Percentiles rank a stretch among this genome's conserved stretches.
phyloP scores from a whole-genome alignment of 2,113 vertebrate species.

The Micronycteris hirsuta region DNA sequence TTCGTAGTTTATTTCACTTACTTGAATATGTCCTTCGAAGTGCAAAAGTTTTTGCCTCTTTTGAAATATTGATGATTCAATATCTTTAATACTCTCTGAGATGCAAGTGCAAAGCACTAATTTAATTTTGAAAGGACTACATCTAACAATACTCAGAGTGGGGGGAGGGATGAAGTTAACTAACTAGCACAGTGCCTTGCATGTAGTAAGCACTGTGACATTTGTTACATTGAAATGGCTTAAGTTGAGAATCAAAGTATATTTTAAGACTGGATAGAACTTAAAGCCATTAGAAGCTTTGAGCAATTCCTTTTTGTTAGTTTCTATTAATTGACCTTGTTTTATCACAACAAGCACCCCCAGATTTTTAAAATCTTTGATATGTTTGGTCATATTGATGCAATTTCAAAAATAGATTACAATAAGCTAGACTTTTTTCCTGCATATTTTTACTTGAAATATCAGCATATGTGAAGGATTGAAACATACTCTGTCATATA shows the following conservation, averaged over 20 bases:
- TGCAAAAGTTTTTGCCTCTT: neutral
- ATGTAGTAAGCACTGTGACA: neutral
- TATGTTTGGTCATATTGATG: neutral
- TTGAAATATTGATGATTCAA: constrained; percentile 61
- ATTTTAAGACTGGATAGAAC: neutral
- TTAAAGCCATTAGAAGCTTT: neutral
- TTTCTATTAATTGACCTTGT: neutral
- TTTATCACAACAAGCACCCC: neutral
- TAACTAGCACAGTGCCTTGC: neutral
- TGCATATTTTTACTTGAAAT: neutral
- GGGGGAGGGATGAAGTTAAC: neutral
- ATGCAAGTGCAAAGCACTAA: constrained; percentile 50
- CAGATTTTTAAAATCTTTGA: neutral
- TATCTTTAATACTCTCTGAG: constrained; percentile 67
- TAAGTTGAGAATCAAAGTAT: neutral
- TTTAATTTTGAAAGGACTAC: constrained; percentile 48
- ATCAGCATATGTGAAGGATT: neutral
- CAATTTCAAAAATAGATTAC: neutral
- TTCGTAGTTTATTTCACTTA: neutral
- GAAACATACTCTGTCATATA: neutral
- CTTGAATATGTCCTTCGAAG: neutral
- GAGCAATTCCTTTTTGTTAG: neutral
- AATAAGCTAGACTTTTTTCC: neutral
- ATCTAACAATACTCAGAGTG: neutral
- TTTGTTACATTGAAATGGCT: neutral